These are phyloP conservation scores for Lasioglossum baleicum DNA, from an alignment of 1,140 invertebrate genomes.

Conservation along the genomic window DNA sequence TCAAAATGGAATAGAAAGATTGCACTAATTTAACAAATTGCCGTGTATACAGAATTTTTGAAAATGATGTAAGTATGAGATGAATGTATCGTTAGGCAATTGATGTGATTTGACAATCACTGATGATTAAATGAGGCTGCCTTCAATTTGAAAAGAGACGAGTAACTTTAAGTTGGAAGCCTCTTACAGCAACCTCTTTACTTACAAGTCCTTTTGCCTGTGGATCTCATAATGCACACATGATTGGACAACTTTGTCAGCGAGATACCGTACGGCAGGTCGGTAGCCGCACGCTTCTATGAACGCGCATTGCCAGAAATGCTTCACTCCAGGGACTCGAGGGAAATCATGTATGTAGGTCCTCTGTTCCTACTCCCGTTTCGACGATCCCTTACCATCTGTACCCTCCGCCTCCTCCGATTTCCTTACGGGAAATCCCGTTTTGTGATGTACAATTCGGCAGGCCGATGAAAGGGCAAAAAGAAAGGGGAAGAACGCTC, in stretches of 20 bases:
- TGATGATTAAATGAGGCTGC: not conserved
- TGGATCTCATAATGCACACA: conserved; percentile 69
- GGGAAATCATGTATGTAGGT: conserved; percentile 74
- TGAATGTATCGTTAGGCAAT: not conserved
- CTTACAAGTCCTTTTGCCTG: conserved; percentile 41
- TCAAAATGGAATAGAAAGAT: too few relatives aligned
- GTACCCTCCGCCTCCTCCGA: conserved; percentile 40
- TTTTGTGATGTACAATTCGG: conserved; percentile 60
- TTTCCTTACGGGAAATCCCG: conserved; percentile 64
- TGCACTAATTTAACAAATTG: too few relatives aligned
- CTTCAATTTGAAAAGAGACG: not conserved
- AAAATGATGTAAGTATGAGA: too few relatives aligned
- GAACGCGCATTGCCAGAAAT: conserved; percentile 69
- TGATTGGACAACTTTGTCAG: conserved; percentile 68
- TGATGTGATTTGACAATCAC: not conserved
- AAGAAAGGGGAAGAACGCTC: conserved; percentile 33
- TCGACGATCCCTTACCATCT: conserved; percentile 55
- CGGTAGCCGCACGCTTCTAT: conserved; percentile 55
- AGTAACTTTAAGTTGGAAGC: not conserved
- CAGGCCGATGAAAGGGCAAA: conserved; percentile 56
- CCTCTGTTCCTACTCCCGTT: conserved; percentile 58
- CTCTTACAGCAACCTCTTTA: conserved; percentile 13
- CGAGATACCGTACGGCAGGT: conserved; percentile 59
- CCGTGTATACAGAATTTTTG: too few relatives aligned
- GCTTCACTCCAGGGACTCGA: conserved; percentile 70